Base-by-base conservation (phyloP, 2,113 vertebrate genomes). In the Zapornia atra region DNA sequence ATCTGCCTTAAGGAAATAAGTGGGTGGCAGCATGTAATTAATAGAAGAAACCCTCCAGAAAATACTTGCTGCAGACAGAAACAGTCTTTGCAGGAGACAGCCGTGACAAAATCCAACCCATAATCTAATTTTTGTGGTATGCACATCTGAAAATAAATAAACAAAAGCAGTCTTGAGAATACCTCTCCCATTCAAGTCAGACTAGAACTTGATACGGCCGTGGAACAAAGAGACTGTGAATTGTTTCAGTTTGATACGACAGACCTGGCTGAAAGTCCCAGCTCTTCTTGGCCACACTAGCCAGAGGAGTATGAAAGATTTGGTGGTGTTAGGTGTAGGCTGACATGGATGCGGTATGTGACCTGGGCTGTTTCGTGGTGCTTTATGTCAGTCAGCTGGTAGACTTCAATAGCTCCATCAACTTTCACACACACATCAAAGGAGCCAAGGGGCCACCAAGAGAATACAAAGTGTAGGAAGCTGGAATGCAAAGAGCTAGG, bases 51-150 rank as follows among this genome's bases (percentile, higher is more conserved):
- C 73, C 69, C 53, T 97, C 70, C 96, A 95, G 94, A 97, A 96
- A 96, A 86, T 88, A 89, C 73, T 94, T 94, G 61, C 63, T 94
- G 84, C 72, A 97, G 86, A 96, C 88, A 94, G 77, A 96, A 92
- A 77, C 77, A 89, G 94, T 91, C 92, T 92, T 91, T 79, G 77
- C 86, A 95, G 77, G 94, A 96, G 95, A 96, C 92, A 93, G 84
- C 86, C 18, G 1, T 95, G 95, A 96, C 95, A 96, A 96, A 96
- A 96, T 91, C 88, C 92, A 92, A 95, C 84, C 92, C 1, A 0
- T 94, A 96, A 97, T 96, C 94, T 94, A 96, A 96, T 96, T 96
- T 95, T 85, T 93, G 92, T 94, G 95, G 95, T 94, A 97, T 94
- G 91, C 6, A 4, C 88, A 76, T 94, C 70, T 96, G 81, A 96